A percentile compares a stretch with the other conserved stretches of the same genome.
These are phyloP conservation scores for Danio tinwini DNA, from an alignment of 2,797 vertebrate species.

Conservation along the genomic window DNA sequence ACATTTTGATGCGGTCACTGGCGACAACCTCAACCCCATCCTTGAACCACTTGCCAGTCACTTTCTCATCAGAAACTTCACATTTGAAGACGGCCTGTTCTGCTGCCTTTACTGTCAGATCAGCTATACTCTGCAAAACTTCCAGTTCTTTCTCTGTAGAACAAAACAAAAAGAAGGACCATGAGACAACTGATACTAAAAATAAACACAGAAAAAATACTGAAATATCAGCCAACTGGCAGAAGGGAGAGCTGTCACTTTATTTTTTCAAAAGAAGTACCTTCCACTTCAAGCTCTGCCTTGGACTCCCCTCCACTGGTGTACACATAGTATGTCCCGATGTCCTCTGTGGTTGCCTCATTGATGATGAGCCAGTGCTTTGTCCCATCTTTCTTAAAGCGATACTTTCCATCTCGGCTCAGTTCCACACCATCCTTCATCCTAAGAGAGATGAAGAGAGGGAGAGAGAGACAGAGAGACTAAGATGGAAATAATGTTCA, in stretches of 20 bases:
- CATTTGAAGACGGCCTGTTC: constrained; percentile 93
- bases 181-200: neutral
- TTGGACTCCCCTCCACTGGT: constrained; percentile 91
- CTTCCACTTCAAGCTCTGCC: constrained; percentile 90
- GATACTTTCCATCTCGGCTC: constrained; percentile 87
- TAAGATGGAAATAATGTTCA: constrained; percentile 32
- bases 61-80: constrained; percentile 92
- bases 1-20: constrained; percentile 84
- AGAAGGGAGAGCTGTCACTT: neutral
- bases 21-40: constrained; percentile 85
- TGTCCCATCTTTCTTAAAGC: constrained; percentile 92
- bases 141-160: constrained; percentile 87
- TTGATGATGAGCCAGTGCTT: constrained; percentile 88
- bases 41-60: constrained; percentile 91
- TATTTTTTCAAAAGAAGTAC: constrained; percentile 65
- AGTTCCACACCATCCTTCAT: constrained; percentile 90
- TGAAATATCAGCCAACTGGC: neutral
- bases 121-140: constrained; percentile 88
- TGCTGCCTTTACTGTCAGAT: constrained; percentile 85
- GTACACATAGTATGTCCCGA: constrained; percentile 79
- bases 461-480: neutral
- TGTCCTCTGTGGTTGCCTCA: constrained; percentile 84
- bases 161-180: constrained; percentile 40
- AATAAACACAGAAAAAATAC: constrained; percentile 58
- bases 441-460: constrained; percentile 71